Evolutionary conservation across 2,888 invertebrate species (phyloP), one percentile per base, ranked within the genome.

Genomic region (Cynaeus angustus): DNA sequence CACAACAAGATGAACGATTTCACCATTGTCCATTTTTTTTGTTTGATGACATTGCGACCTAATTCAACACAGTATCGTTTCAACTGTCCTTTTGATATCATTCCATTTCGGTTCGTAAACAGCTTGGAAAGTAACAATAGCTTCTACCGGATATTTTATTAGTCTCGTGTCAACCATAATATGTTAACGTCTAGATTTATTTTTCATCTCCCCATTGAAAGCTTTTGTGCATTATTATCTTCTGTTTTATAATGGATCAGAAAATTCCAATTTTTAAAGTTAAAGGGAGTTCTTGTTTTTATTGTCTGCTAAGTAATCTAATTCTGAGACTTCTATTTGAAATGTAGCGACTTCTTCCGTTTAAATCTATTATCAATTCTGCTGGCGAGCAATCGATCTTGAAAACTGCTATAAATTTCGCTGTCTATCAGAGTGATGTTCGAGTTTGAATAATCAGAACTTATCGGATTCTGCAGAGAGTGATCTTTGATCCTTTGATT

Each of bases 71-170:
- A 28, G 41, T 21, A 26, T 56, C 53, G 7, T 21, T 41, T 21
- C 56, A n/a, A 55, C 55, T 55, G 21, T 38, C 38, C 55, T 38
- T 56, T 56, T 56, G 26, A 56, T 56, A 56, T 53, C 13, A 53
- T 56, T 26, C 41, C 43, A 43, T 56, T 56, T 43, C 56, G 38
- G 41, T 41, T 26, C 43, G 56, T 56, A 56, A 56, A 56, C 56
- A 56, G 56, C 10, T 56, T 21, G 16, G 21, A 56, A 56, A 16
- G 8, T 12, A 41, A 56, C 56, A 56, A 56, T 41, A 12, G 56
- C 41, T 26, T 21, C 16, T 43, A 56, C 43, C 43, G 28, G 12
- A 56, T 41, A 21, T 43, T 56, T 56, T 56, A 56, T 56, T 43
- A 56, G 43, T 56, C 41, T 56, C 12, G 38, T 56, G 41, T 41